Base-by-base conservation (phyloP, 1,140 invertebrate genomes). In the Pachypeltis micranthus region DNA sequence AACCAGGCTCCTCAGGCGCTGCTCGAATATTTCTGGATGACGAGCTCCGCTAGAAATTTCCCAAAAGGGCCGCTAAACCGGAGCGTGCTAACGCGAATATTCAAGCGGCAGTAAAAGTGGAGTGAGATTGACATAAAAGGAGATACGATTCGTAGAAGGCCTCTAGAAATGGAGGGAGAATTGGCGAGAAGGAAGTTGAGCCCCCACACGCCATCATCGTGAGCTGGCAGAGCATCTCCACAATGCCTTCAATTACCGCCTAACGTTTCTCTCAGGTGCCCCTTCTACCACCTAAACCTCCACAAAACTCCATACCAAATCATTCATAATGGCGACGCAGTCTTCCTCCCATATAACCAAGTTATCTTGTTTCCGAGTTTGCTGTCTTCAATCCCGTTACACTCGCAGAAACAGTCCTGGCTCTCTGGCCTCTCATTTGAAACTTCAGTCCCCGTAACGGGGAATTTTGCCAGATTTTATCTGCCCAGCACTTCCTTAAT, bases 231-330 rank as follows among this genome's bases (percentile, higher is more conserved):
- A 51, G 47, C 47, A 51, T 51, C 19, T 21, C 47, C 47, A 51
- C 47, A 51, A 51, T 51, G 47, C 12, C 47, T 51, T 51, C 47
- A 51, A 51, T 51, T 51, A 51, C 47, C 47, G 4, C 10, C 47
- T 51, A 51, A 10, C 47, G 10, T 21, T 51, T 21, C n/a, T n/a
- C 34, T n/a, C 7, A 39, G 7, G n/a, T n/a, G 34, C 47, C 47
- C 47, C 12, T 4, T 21, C 23, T 21, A 16, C 47, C 47, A 7
- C 23, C 12, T 10, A 51, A 7, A n/a, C n/a, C n/a, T 21, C 47
- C 7, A 21, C 47, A 51, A 21, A 51, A 51, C 47, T 51, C 12
- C 47, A 10, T 51, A 51, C 47, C 10, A 51, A 51, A 51, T 51
- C 47, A 51, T 51, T 51, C 47, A 51, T 51, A 51, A 51, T 51